Base-by-base conservation (phyloP, 2,888 invertebrate genomes). In the Eilema caniola region DNA sequence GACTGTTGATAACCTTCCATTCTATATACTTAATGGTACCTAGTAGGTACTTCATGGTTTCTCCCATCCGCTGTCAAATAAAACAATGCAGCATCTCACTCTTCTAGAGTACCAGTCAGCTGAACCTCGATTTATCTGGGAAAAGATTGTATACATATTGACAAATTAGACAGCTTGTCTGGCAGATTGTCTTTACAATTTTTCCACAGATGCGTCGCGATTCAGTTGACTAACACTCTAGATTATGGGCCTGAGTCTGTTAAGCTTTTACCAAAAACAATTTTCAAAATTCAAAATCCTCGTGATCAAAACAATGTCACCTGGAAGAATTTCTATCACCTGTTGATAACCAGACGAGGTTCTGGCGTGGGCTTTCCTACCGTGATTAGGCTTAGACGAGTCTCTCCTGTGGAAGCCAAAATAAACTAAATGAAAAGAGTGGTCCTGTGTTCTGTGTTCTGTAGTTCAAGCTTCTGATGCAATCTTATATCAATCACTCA, bases 1-100 rank as follows among this genome's bases (percentile, higher is more conserved):
- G 72, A 77, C 74, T 65, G 23, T 24, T 69, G 74, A 83, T 82
- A 71, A 59, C 25, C 16, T 23, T 7, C 37, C 3, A 23, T 33
- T 28, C 28, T 5, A 14, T 14, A 16, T 41, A 14, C 37, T 28
- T 28, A 28, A 28, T 28, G 28, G 28, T 28, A 28, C 28, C 28
- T 47, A 20, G 7, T n/a, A n/a, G n/a, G n/a, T 47, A 47, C 20
- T 5, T 8, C 47, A 41, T 41, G 41, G 37, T 37, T 37, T 37
- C 47, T 47, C 5, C 62, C 33, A 2, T 53, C 61, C n/a, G 11
- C 41, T 57, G 16, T 24, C 23, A 23, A 25, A 37, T 8, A 57
- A 41, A 31, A 37, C 60, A 37, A 65, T 59, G 16, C 16, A 16
- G 28, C 53, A 53, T n/a, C 8, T n/a, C 10, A 47, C 47, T 47